Conservation (phyloP, 2,888 invertebrate species). For the Crepidodera aurea region DNA sequence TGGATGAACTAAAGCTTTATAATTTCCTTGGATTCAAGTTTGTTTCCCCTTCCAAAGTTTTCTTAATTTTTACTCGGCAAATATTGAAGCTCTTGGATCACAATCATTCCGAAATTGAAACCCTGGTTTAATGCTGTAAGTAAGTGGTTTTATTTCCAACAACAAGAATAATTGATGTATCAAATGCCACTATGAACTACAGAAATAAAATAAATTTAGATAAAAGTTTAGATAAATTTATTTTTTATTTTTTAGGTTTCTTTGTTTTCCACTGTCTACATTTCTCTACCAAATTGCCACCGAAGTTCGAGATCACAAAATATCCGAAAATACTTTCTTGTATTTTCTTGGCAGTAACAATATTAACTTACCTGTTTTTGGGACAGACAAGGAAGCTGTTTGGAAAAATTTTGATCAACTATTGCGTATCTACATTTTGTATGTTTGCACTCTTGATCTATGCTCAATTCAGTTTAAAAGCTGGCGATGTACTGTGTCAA, state of each 20-base stretch:
- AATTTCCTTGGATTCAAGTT: too few species aligned
- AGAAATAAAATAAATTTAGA: too few species aligned
- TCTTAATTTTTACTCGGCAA: too few species aligned
- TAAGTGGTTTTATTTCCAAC: too few species aligned
- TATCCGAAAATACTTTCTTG: conserved; percentile 49
- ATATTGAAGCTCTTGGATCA: too few species aligned
- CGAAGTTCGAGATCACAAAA: conserved; percentile 44
- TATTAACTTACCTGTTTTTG: conserved; percentile 45
- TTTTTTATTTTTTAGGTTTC: conserved; percentile 9
- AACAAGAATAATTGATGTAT: too few species aligned
- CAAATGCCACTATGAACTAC: too few species aligned
- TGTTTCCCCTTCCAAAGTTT: too few species aligned
- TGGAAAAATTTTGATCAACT: conserved; percentile 51
- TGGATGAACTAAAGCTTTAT: too few species aligned
- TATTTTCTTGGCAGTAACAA: conserved; percentile 45
- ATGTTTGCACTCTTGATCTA: conserved; percentile 43
- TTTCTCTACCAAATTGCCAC: neutral
- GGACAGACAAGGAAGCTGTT: conserved; percentile 47
- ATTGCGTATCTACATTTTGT: conserved; percentile 44
- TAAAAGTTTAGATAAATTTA: too few species aligned
- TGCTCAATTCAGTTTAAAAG: conserved; percentile 26
- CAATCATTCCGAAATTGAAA: too few species aligned
- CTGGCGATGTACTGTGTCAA: conserved; percentile 36
- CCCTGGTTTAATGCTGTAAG: too few species aligned
- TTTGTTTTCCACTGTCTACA: neutral